phyloP scores from a whole-genome alignment of 2,113 vertebrate genomes.

The Erythrolamprus reginae region DNA sequence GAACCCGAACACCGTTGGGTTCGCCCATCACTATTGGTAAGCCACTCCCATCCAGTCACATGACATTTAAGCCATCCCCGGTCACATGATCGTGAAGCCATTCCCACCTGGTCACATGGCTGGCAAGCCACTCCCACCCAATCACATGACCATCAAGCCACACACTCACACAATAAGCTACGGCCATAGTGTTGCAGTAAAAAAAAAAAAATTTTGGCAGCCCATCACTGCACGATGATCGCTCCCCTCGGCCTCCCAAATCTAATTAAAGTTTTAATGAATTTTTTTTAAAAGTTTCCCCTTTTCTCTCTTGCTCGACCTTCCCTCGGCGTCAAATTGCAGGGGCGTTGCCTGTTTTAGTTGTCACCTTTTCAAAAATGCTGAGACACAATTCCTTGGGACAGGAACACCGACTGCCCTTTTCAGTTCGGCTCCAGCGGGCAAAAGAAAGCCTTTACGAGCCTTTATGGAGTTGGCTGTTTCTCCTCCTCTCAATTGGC shows the following conservation, averaged over 20 bases:
- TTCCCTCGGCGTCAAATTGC: neutral
- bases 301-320: neutral
- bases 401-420: neutral
- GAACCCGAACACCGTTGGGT: too few species aligned
- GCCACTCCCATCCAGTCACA: too few species aligned
- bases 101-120: too few species aligned
- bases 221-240: too few species aligned
- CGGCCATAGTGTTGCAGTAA: too few species aligned
- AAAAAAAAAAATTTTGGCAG: too few species aligned
- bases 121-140: too few species aligned
- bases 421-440: neutral
- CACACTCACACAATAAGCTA: too few species aligned
- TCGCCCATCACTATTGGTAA: too few species aligned
- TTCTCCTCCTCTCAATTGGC: neutral
- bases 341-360: neutral
- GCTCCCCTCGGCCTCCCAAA: neutral
- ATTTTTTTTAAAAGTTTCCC: neutral
- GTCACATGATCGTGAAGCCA: too few species aligned
- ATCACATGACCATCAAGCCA: too few species aligned
- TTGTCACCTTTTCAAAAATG: constrained; percentile 1
- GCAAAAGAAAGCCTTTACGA: neutral
- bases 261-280: neutral
- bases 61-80: too few species aligned
- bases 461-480: neutral
- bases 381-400: neutral